phyloP scores from a whole-genome alignment of 2,113 vertebrate genomes.

The Hypocryptadius cinnamomeus region DNA sequence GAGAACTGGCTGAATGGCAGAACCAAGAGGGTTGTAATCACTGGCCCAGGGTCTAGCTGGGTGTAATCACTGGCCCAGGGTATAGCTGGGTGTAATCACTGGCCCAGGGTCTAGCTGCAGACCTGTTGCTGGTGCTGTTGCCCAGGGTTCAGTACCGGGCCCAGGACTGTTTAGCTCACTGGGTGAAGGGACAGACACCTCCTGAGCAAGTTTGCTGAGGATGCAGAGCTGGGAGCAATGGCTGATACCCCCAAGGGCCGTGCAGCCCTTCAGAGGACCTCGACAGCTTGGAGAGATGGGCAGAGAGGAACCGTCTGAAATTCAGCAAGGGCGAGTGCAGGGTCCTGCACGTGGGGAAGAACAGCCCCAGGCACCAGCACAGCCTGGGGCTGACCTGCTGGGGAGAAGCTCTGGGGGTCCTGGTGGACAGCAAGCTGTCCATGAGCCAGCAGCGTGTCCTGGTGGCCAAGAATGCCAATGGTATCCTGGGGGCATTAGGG shows the following conservation, averaged over 20 bases:
- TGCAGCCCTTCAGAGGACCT: background rate
- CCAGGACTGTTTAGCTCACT: background rate
- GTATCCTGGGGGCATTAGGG: background rate
- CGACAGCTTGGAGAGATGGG: rapidly evolving
- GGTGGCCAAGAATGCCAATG: background rate
- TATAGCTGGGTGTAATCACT: background rate
- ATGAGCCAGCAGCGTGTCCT: background rate
- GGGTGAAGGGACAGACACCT: background rate
- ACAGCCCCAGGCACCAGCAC: background rate
- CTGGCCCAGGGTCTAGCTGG: too few species aligned
- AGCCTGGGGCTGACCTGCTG: background rate
- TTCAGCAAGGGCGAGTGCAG: background rate
- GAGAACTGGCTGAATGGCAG: background rate
- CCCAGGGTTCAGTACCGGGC: background rate
- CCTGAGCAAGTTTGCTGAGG: background rate
- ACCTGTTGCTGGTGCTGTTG: background rate
- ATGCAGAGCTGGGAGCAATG: background rate
- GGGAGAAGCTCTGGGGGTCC: background rate
- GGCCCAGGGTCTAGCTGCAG: background rate
- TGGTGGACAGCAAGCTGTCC: background rate
- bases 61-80: background rate
- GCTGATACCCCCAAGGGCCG: background rate
- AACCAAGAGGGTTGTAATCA: background rate
- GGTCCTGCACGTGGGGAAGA: background rate
- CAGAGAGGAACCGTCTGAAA: background rate